A percentile compares a stretch with the other conserved stretches of the same genome.
These are phyloP conservation scores for Norana najaformis DNA, from an alignment of 2,888 invertebrate genomes.

Conservation along the genomic window DNA sequence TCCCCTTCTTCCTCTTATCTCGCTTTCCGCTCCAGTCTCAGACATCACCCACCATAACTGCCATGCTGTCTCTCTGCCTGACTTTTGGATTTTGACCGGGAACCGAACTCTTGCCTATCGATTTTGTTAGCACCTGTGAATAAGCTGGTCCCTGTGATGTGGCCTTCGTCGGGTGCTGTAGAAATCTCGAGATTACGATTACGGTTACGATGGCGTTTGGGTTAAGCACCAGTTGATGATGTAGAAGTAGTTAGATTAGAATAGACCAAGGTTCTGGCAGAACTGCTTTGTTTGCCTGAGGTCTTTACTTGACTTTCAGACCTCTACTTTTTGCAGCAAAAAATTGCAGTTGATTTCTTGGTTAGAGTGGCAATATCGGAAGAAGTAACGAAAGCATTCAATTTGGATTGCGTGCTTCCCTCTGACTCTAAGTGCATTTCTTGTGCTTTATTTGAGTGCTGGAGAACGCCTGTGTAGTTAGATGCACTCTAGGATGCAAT, in stretches of 20 bases:
- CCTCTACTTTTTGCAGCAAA: not conserved
- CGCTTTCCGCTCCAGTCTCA: too few relatives aligned
- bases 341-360: not conserved
- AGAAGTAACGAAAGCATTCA: not conserved
- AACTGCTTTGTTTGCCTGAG: not conserved
- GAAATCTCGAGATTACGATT: too few relatives aligned
- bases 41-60: too few relatives aligned
- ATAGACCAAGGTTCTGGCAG: not conserved
- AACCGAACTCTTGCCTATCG: too few relatives aligned
- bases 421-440: slow-evolving; percentile 4
- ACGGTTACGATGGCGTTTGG: too few relatives aligned
- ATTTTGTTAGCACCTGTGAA: too few relatives aligned
- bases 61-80: too few relatives aligned
- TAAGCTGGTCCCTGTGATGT: too few relatives aligned
- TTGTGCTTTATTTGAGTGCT: not conserved
- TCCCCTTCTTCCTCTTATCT: too few relatives aligned
- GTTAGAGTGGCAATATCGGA: not conserved
- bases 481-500: not conserved
- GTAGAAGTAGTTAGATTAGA: not conserved
- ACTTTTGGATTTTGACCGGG: too few relatives aligned
- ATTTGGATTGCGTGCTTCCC: not conserved
- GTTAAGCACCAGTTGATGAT: not conserved
- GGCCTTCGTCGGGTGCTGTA: too few relatives aligned
- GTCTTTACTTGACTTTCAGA: not conserved
- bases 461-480: not conserved